A percentile compares a stretch with the other conserved stretches of the same genome.
These are phyloP conservation scores for Dasysyrphus tricinctus DNA, from an alignment of 2,888 invertebrate species.

Conservation along the genomic window DNA sequence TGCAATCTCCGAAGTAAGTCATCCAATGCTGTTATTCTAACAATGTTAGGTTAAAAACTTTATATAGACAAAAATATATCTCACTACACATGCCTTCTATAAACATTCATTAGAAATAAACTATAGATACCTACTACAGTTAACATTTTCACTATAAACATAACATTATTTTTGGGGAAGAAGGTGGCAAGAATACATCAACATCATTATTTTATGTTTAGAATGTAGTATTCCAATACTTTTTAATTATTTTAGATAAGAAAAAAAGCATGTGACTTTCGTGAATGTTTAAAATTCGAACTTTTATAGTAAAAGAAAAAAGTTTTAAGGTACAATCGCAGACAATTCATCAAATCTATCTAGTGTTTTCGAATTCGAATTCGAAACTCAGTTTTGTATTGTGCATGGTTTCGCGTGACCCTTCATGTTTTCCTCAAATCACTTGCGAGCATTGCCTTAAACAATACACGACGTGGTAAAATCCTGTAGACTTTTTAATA, in stretches of 20 bases:
- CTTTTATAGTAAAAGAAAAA: neutral
- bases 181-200: slow-evolving; percentile 62
- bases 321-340: too few species aligned
- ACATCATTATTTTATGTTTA: slow-evolving; percentile 52
- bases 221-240: slow-evolving; percentile 39
- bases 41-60: neutral
- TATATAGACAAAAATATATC: slow-evolving; percentile 4
- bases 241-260: neutral
- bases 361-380: neutral
- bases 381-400: neutral
- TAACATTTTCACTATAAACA: slow-evolving; percentile 61
- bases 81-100: slow-evolving; percentile 56
- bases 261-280: slow-evolving; percentile 28
- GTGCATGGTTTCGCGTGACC: too few species aligned
- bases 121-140: slow-evolving; percentile 42
- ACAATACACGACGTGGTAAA: too few species aligned
- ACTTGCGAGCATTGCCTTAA: too few species aligned
- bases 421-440: too few species aligned
- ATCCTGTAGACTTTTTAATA: too few species aligned
- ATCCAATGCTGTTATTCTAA: neutral
- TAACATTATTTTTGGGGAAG: slow-evolving; percentile 61
- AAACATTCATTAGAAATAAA: slow-evolving; percentile 53
- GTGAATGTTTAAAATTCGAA: neutral
- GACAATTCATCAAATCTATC: neutral
- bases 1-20: slow-evolving; percentile 90